Conservation (phyloP, 2,797 vertebrate genomes). For the Morus bassanus region DNA sequence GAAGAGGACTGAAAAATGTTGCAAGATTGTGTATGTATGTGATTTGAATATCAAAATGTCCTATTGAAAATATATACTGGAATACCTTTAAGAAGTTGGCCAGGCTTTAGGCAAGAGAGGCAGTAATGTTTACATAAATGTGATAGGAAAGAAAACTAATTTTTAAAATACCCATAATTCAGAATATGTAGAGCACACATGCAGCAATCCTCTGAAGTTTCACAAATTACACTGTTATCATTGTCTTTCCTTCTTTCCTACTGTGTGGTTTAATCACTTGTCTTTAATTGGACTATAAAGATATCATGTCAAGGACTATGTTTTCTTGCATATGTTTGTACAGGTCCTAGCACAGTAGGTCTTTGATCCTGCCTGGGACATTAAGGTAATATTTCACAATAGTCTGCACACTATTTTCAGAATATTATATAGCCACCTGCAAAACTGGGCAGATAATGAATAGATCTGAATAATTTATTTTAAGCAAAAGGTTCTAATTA, state of each 20-base stretch:
- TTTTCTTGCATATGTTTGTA: not conserved
- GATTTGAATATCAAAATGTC: not conserved
- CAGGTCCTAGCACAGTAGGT: not conserved
- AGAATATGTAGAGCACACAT: conserved; percentile 29
- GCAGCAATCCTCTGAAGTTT: conserved; percentile 2
- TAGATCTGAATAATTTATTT: conserved; percentile 55
- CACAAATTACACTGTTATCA: conserved; percentile 11
- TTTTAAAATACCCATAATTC: not conserved
- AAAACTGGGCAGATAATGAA: conserved; percentile 25
- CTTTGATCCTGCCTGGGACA: not conserved
- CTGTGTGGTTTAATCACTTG: conserved; percentile 23
- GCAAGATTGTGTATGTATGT: not conserved
- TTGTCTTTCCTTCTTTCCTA: not conserved
- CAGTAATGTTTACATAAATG: not conserved
- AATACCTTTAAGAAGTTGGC: not conserved
- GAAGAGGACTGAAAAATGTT: not conserved
- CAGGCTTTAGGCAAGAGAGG: not conserved
- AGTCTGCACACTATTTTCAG: not conserved
- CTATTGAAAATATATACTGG: not conserved
- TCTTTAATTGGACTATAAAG: conserved; percentile 27
- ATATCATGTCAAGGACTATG: not conserved
- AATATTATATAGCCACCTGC: not conserved
- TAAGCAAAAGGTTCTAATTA: conserved; percentile 41
- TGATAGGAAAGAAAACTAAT: not conserved
- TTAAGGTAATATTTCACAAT: not conserved